Base-by-base conservation (phyloP, 2,113 vertebrate genomes). In the Pardalotus punctatus region DNA sequence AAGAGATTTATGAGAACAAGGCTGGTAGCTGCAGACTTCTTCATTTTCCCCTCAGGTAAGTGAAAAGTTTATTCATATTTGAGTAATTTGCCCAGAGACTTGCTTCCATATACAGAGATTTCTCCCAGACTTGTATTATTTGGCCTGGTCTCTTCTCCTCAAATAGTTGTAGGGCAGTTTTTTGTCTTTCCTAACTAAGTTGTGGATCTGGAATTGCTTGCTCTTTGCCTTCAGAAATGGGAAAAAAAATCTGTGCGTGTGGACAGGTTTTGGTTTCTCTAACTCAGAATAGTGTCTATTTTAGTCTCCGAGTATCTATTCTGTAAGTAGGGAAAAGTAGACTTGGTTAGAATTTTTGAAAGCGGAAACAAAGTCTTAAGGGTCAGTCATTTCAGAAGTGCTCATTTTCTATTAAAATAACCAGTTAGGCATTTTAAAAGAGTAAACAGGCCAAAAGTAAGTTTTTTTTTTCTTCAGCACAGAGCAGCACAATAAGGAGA, bases 321-420 rank as follows among this genome's bases (percentile, higher is more conserved):
- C 73, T 88, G 15, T 58, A 65, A 86, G 53, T 13, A 90, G 22
- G 11, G n/a, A 31, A 80, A 66, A 70, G 23, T 35, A 45, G 67
- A 35, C 31, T 90, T 80, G 43, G n/a, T 86, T 81, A 85, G 53
- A 61, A 14, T 60, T 88, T 80, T 57, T 47, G 58, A 70, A 88
- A 94, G 57, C 0, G 1, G 66, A 64, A 86, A 16, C 2, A 1
- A 61, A 62, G 11, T 80, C 72, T 70, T 69, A 57, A 58, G 62
- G n/a, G 14, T 93, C 50, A 48, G 11, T 72, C 13, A 56, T n/a
- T 88, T 90, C 60, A 31, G 51, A 81, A 94, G 29, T 38, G 33
- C 21, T 81, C 12, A 19, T 70, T 92, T 86, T 73, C 43, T 57
- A 33, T 66, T 54, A 40, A 81, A 66, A 58, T 70, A 73, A 3